Base-by-base conservation (phyloP, 2,113 vertebrate genomes). In the Suncus etruscus region DNA sequence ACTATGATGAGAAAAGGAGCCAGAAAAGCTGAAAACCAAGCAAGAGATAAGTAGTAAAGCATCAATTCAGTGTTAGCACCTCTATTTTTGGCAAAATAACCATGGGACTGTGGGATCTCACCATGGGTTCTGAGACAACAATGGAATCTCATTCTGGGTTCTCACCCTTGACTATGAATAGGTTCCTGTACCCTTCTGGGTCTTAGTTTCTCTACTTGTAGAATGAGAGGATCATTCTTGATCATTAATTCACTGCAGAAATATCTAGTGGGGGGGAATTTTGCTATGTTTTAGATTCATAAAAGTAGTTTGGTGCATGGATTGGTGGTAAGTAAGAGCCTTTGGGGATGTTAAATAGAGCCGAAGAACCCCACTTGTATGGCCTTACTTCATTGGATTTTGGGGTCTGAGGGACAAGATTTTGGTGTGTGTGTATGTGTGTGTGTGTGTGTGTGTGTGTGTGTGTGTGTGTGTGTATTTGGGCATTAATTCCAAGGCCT, bases 381-480 rank as follows among this genome's bases (percentile, higher is more conserved):
- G 83, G 12, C 74, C 81, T 50, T 87, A 12, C 50, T 75, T 94
- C 16, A 76, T 80, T 85, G 66, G 70, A 11, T 83, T 50, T 93
- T 7, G 18, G 22, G 68, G 18, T 3, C 39, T 48, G 27, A 86
- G 63, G 16, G 45, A 24, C 83, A 69, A 86, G 81, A 51, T 6
- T 16, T 61, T 16, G 16, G 54, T 58, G 54, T 58, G 54, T 58
- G 58, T 61, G 58, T 61, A 16, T 61, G 58, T 61, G 58, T 54
- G 54, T 54, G 54, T 54, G 54, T 54, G 54, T 54, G 54, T 54
- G 54, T 54, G 54, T 54, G 54, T 54, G 54, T 54, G 54, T 54
- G 11, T 54, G 54, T 54, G 11, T 54, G 54, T 54, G 11, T 54
- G 54, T 54, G 54, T 54, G 54, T 54, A 14, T 54, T 16, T 54